Conservation (phyloP, 2,113 vertebrate species). For the Lamprotornis superbus region DNA sequence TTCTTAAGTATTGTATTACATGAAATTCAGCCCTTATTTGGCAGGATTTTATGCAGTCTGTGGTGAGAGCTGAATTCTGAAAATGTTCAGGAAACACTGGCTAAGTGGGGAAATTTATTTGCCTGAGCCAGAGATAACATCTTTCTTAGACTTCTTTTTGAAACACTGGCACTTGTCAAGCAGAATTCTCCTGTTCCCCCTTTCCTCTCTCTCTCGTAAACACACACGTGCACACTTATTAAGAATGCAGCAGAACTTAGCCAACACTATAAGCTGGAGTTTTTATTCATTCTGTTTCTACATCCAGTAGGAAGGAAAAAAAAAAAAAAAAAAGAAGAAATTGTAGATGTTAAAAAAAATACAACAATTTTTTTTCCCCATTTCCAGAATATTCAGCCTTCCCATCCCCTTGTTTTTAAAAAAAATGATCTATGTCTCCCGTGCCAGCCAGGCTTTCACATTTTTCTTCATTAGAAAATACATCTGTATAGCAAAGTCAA, state of each 20-base stretch:
- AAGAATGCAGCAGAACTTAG: slow-evolving; percentile 37
- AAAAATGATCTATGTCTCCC: slow-evolving; percentile 17
- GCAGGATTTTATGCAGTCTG: slow-evolving; percentile 63
- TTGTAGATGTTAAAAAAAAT: slow-evolving; percentile 12
- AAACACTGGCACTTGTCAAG: slow-evolving; percentile 64
- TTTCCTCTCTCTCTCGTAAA: slow-evolving; percentile 2
- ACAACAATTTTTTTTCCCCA: background rate
- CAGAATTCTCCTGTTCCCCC: slow-evolving; percentile 44
- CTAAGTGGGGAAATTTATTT: slow-evolving; percentile 66
- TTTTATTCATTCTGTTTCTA: slow-evolving; percentile 55
- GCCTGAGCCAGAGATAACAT: slow-evolving; percentile 57
- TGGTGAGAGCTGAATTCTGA: slow-evolving; percentile 60
- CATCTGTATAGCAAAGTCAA: slow-evolving; percentile 65
- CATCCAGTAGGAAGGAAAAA: background rate
- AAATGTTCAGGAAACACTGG: slow-evolving; percentile 56
- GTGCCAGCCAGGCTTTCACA: slow-evolving; percentile 26
- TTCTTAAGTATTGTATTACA: slow-evolving; percentile 58
- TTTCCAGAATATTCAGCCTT: slow-evolving; percentile 56
- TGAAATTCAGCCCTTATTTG: slow-evolving; percentile 58
- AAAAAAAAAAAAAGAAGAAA: background rate
- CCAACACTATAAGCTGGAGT: slow-evolving; percentile 13
- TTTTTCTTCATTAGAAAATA: slow-evolving; percentile 74
- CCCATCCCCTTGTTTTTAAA: slow-evolving; percentile 53
- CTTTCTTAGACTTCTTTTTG: slow-evolving; percentile 57
- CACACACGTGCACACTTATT: slow-evolving; percentile 16